Conservation (phyloP, 2,888 invertebrate genomes). For the Sinodicranocentrus sp. region DNA sequence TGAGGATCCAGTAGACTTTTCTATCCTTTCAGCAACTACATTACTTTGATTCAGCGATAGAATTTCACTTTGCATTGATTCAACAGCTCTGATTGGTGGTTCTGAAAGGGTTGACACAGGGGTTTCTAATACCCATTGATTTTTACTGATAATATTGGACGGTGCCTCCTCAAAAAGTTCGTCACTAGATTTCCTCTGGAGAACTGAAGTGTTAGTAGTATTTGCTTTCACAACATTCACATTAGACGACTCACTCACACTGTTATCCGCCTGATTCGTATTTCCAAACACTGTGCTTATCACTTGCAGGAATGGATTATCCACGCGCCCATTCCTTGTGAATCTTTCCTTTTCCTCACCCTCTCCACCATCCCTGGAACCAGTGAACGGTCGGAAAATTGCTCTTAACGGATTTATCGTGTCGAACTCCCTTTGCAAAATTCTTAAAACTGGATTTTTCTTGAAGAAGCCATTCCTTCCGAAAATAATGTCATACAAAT, state of each 20-base stretch:
- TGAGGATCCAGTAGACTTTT: too few relatives aligned
- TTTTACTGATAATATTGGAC: conserved; percentile 45
- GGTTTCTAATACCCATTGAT: conserved; percentile 51
- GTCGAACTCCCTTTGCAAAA: conserved; percentile 52
- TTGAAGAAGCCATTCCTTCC: conserved; percentile 52
- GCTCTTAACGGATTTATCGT: conserved; percentile 45
- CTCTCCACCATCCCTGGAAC: neutral
- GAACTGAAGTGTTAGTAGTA: neutral
- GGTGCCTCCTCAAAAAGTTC: neutral
- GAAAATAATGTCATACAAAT: conserved; percentile 51
- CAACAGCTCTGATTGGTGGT: too few relatives aligned
- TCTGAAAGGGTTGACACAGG: neutral
- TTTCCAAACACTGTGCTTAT: conserved; percentile 51
- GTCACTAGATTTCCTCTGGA: neutral
- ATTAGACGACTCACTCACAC: neutral
- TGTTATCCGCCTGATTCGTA: conserved; percentile 2
- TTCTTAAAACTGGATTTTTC: conserved; percentile 38
- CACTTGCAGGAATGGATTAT: conserved; percentile 56
- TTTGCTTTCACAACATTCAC: neutral
- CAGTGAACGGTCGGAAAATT: conserved; percentile 36
- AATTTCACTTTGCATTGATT: too few relatives aligned
- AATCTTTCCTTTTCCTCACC: conserved; percentile 45
- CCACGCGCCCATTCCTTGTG: conserved; percentile 48
- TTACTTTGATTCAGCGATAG: too few relatives aligned
- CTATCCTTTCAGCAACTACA: too few relatives aligned